Evolutionary conservation across 1,140 invertebrate genomes (phyloP).

Genomic region (Mercenaria mercenaria): DNA sequence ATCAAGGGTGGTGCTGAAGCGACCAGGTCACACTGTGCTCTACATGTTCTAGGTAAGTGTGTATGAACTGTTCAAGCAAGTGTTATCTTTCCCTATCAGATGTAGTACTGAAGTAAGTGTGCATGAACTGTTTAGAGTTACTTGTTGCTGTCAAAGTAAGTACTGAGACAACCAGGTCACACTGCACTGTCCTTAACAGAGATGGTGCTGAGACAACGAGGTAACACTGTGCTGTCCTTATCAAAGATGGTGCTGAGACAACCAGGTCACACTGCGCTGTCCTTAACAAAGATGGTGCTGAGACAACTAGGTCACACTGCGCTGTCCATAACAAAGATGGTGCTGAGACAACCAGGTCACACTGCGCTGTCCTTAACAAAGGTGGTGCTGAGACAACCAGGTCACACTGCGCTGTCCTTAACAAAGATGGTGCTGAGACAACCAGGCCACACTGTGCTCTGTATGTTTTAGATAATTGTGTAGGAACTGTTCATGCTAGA

Average conservation of each 20-base stretch:
- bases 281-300: slow-evolving; percentile 90
- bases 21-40: slow-evolving; percentile 92
- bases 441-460: slow-evolving; percentile 93
- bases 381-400: slow-evolving; percentile 91
- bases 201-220: no score
- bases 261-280: slow-evolving; percentile 93
- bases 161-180: no score
- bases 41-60: slow-evolving; percentile 91
- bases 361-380: slow-evolving; percentile 93
- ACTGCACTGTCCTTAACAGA: slow-evolving; percentile 94
- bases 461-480: slow-evolving; percentile 90
- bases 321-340: slow-evolving; percentile 92
- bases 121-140: not conserved
- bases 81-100: slow-evolving; percentile 92
- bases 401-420: slow-evolving; percentile 93
- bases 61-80: slow-evolving; percentile 87
- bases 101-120: no score
- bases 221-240: no score
- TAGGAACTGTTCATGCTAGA: slow-evolving; percentile 88
- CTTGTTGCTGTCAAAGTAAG: no score
- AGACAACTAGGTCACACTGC: slow-evolving; percentile 92
- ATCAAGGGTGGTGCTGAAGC: slow-evolving; percentile 90
- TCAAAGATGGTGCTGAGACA: slow-evolving; percentile 90
- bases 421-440: slow-evolving; percentile 90
- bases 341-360: slow-evolving; percentile 91